Percentiles rank a stretch among this genome's conserved stretches.
These are phyloP conservation scores for Rhopalosiphum maidis DNA, from an alignment of 1,140 invertebrate genomes.

Conservation along the genomic window DNA sequence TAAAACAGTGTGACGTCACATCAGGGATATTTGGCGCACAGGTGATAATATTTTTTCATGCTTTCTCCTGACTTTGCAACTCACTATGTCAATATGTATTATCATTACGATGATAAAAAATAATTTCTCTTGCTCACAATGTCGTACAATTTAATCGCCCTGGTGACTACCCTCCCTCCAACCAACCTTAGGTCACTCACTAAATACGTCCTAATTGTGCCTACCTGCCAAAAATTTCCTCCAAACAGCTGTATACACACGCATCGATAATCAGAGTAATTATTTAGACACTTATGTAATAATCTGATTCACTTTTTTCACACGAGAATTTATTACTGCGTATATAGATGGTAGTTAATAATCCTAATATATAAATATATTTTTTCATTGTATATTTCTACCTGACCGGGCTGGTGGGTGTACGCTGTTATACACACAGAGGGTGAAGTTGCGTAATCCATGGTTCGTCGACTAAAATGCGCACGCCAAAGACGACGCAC, in stretches of 20 bases:
- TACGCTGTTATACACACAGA: not conserved
- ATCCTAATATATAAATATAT: not conserved
- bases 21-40: not conserved
- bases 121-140: not conserved
- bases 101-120: not conserved
- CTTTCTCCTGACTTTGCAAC: not conserved
- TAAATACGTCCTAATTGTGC: not conserved
- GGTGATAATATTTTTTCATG: not conserved
- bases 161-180: not conserved
- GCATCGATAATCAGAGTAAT: not conserved
- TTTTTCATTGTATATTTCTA: not conserved
- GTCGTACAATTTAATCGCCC: not conserved
- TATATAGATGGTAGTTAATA: not conserved
- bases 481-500: not conserved
- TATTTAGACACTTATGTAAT: not conserved
- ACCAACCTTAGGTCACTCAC: no score
- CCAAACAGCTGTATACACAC: not conserved
- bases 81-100: not conserved
- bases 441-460: not conserved
- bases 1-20: not conserved
- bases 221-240: not conserved
- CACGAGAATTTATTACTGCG: not conserved
- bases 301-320: not conserved
- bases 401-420: no score
- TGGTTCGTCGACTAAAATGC: not conserved